Base-by-base conservation (phyloP, 2,113 vertebrate species). In the Anarhynchus alexandrinus region DNA sequence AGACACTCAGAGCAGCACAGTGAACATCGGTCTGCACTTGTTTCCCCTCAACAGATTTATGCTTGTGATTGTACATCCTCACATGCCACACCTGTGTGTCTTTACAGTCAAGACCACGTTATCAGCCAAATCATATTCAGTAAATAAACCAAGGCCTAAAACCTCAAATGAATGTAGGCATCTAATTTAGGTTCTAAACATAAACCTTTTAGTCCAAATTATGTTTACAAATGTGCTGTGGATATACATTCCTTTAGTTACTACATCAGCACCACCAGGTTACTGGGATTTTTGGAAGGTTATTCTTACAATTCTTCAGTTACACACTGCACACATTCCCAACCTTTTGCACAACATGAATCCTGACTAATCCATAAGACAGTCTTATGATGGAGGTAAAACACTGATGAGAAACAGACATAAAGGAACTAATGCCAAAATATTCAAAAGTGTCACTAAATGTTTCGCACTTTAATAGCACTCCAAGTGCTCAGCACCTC, bases 391-490 rank as follows among this genome's bases (percentile, higher is more conserved):
- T 25, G 40, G 61, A 72, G 47, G 65, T 79, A 93, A 92, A 86
- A 64, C 15, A 70, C 47, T 79, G 69, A 86, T 42, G 65, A 65
- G 74, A 94, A 97, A 89, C 81, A 94, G 47, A 52, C 29, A 49
- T 65, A 84, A 86, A 90, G 72, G 26, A 76, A 89, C 73, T 51
- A 72, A 87, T 65, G 66, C 30, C 83, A 93, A 94, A 94, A 91
- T 84, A 85, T 69, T 86, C 42, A 15, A 34, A 93, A 92, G 15
- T n/a, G 22, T 76, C 77, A 62, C 45, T 72, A 80, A 81, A 64
- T 5, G 7, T 74, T 93, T 93, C 65, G 78, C 69, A 67, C 15
- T 83, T 96, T 18, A 86, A 81, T 64, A 94, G 69, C 66, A 76
- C 26, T 86, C n/a, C 40, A 72, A 85, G 58, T 58, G 40, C 47